Evolutionary conservation across 2,888 invertebrate species (phyloP), one percentile per base, ranked within the genome.

Genomic region (Drosophila mimica): DNA sequence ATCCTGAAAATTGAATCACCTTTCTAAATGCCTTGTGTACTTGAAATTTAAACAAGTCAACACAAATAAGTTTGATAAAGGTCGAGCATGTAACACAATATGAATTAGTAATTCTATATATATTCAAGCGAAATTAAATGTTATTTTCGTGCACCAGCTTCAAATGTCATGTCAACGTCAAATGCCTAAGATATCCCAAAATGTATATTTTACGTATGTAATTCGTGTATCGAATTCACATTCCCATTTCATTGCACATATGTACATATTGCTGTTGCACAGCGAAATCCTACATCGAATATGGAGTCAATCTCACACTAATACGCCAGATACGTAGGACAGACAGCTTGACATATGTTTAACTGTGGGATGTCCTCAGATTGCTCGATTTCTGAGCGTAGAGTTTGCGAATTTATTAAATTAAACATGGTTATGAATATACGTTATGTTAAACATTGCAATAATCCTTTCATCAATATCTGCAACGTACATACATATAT

Each of bases 151-250:
- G n/a, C 15, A 43, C 34, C 57, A 15, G 31, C 30, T 64, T 48
- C 70, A 70, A 62, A 64, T 64, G 66, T 59, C 78, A 67, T 64
- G 77, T 77, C 61, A 67, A 63, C 78, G 79, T 78, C 79, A 78
- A 51, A 58, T 65, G 54, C 71, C 65, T 48, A 52, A 59, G 36
- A 53, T 40, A 51, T 57, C 28, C 28, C 9, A 63, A 70, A 54
- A 57, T 64, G 25, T 43, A 20, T 40, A 31, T 48, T 53, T 30
- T 46, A 43, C 30, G 36, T 11, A n/a, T 25, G 38, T 52, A 49
- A 34, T 69, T 54, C 40, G 54, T 30, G 20, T 63, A 56, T 60
- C 40, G 51, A 53, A 59, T 49, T 60, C 49, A 34, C 54, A 63
- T 59, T 33, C 62, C 30, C 34, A 20, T 74, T 69, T 51, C 25